Evolutionary conservation across 1,140 invertebrate species (phyloP), one percentile per base, ranked within the genome.

Genomic region (Orchesella cincta): DNA sequence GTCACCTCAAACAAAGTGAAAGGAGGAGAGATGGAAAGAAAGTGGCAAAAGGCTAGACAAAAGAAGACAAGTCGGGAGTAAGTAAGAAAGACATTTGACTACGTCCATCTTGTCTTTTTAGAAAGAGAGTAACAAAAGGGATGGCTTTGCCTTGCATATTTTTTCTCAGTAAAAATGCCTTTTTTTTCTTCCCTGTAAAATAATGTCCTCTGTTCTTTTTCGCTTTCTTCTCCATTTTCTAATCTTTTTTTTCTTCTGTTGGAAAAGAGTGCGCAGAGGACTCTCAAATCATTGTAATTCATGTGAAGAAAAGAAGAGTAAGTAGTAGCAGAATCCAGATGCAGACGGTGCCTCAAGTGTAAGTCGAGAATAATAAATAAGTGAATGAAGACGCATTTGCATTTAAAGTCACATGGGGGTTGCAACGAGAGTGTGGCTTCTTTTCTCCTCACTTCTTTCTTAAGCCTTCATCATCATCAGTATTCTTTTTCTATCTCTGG

Each of bases 221-320:
- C 62, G 29, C 62, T 67, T 67, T 67, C 33, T 73, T 73, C 70
- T 73, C 26, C 35, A 36, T 73, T 73, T 39, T 70, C 33, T 29
- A 5, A 46, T 5, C 54, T 57, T 18, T 57, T 3, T 57, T 57
- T 57, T 23, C 54, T 3, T 26, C 26, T 14, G 29, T 5, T 5
- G 23, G 14, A 57, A 57, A n/a, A 23, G 52, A 12, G 23, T n/a
- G 23, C 23, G 23, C 5, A 57, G 12, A 57, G 23, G 23, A 3
- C 23, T 67, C 36, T 33, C 72, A 74, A 74, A 78, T 78, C 77
- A 78, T 78, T 78, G 73, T 78, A 75, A 78, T 78, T 78, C 77
- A 78, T 67, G 67, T 62, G n/a, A 23, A 67, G 62, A 14, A 67
- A 33, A n/a, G n/a, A 67, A 67, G 23, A 57, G 23, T 23, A 57